These are phyloP conservation scores for Cochlearius cochlearius DNA, from an alignment of 2,113 vertebrate species.

Conservation along the genomic window DNA sequence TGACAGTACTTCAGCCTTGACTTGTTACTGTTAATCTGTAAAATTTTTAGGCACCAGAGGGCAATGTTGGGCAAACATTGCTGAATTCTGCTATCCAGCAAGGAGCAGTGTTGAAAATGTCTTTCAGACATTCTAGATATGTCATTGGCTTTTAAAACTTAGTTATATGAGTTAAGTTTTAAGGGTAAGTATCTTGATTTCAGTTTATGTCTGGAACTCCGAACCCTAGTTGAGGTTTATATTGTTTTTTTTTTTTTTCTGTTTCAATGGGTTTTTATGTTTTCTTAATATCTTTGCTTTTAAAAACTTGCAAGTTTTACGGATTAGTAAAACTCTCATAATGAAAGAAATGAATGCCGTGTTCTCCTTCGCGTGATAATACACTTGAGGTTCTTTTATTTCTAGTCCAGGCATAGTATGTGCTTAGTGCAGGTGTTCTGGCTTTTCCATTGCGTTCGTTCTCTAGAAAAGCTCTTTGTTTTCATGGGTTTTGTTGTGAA, in stretches of 20 bases:
- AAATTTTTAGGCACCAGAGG: constrained; percentile 20
- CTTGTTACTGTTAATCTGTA: background rate
- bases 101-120: background rate
- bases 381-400: background rate
- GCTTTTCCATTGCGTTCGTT: background rate
- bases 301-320: background rate
- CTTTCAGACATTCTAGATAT: background rate
- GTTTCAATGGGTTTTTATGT: background rate
- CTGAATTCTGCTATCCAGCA: background rate
- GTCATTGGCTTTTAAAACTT: background rate
- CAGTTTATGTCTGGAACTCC: background rate
- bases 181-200: background rate
- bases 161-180: background rate
- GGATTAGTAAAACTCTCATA: background rate
- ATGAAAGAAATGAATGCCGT: background rate
- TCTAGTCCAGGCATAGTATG: background rate
- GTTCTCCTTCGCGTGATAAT: background rate
- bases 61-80: constrained; percentile 47
- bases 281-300: background rate
- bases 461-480: background rate
- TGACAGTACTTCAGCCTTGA: background rate
- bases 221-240: background rate
- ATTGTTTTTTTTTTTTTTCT: background rate
- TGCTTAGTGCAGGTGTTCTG: background rate
- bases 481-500: background rate